Base-by-base conservation (phyloP, 2,888 invertebrate genomes). In the Drosophila austrosaltans region DNA sequence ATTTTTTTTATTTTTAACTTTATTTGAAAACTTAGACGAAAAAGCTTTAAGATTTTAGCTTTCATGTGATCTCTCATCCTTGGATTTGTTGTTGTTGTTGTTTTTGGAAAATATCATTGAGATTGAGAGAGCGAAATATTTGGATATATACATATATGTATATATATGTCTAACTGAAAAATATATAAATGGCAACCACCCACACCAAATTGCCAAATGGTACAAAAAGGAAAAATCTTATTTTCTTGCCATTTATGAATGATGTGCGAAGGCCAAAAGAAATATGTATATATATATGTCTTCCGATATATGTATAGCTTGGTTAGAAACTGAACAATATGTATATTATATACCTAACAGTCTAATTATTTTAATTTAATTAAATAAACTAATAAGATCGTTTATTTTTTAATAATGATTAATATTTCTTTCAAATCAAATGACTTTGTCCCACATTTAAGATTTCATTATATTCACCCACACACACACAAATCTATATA, bases 41-140 rank as follows among this genome's bases (percentile, higher is more conserved):
- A 81, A 72, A 89, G 89, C 87, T 84, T 85, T 78, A 36, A 36
- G 36, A 36, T 28, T 57, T 40, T 30, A 84, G 84, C 84, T 89
- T 89, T 81, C 44, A 60, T 79, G 84, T 79, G 84, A 84, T 84
- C 84, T 87, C 87, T 81, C 76, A 89, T 90, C 90, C 89, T 90
- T 88, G 87, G 82, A 82, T 79, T 82, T 76, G 67, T 77, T 88
- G 82, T 82, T 72, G 70, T 79, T 71, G 75, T 77, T 88, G 82
- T 82, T 72, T 72, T 79, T 71, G 75, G 57, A 86, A 83, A 82
- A 76, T 79, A 76, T 79, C 72, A 78, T 48, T 48, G 60, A 73
- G 68, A 68, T 56, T 44, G 59, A 59, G 59, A 73, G 22, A 70
- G n/a, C 60, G 10, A 22, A 2, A 69, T 53, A 61, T 63, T 25